Evolutionary conservation across 30 jellyfish, hydroid and myxozoan genomes (phyloP), one percentile per base, ranked within the genome.

Genomic region (Chironex yamaguchii): DNA sequence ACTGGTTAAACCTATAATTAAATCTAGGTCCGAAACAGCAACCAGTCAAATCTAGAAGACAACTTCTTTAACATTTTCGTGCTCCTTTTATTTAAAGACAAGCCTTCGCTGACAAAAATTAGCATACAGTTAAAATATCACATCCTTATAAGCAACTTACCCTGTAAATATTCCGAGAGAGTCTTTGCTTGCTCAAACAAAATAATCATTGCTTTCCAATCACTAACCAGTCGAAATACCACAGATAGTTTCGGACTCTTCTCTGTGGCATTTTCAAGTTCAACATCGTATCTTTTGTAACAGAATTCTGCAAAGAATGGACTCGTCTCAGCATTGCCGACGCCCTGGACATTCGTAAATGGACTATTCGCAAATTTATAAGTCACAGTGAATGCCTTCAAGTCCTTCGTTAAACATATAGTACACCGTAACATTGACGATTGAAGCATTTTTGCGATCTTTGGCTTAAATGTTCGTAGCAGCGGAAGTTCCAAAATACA

Each of bases 401-500:
- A 42, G 58, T 42, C 17, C 58, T 42, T 65, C 79, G 50, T 25
- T 42, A 65, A 35, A 26, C 25, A 32, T 74, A 25, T 32, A 31
- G 54, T 74, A 22, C 87, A 36, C 36, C 87, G 48, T 25, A 20
- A 25, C 73, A 58, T 58, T 58, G 26, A 58, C 11, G 11, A 25
- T 49, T 51, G 87, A 27, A 74, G 49, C 42, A 22, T 9, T 17
- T 42, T 42, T 27, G 71, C 35, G 9, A 28, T 34, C 28, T 29
- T 62, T 9, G 36, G 29, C 26, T 81, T 53, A 58, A 52, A 80
- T 23, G 50, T 67, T 9, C 50, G 81, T 4, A 79, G 81, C 34
- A 66, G 79, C 0, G 98, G 98, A 4, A 79, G 74, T 12, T 69
- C 88, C n/a, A 92, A 88, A 3, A 92, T 30, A 20, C 83, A 79